Evolutionary conservation across 2,113 vertebrate species (phyloP).

Genomic region (Myotis lucifugus): DNA sequence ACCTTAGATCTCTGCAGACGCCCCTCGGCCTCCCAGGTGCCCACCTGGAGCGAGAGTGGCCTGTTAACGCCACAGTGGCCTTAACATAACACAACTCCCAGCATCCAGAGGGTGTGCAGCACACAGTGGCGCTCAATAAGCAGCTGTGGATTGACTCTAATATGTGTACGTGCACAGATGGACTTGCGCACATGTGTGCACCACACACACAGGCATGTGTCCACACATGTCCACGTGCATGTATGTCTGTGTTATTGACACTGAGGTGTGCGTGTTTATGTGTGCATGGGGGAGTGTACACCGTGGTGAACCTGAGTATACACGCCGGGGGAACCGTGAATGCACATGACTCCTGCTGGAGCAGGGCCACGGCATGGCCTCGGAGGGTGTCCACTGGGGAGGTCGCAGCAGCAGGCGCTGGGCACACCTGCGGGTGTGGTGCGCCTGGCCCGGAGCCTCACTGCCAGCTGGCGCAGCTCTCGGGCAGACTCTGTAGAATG

Average conservation of each 20-base stretch:
- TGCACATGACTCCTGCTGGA: not conserved
- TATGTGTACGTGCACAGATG: too few species aligned
- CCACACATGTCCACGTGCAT: fast-evolving
- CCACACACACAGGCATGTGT: too few species aligned
- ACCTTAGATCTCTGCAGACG: not conserved
- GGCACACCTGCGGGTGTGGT: fast-evolving
- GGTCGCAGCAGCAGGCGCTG: not conserved
- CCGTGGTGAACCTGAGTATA: not conserved
- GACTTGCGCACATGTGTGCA: fast-evolving
- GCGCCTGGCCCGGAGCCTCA: conserved; percentile 5
- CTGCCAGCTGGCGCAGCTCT: conserved; percentile 84
- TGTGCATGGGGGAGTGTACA: not conserved
- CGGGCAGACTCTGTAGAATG: conserved; percentile 89
- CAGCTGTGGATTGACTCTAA: not conserved
- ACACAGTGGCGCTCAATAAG: not conserved
- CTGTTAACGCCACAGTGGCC: not conserved
- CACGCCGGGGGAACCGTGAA: fast-evolving
- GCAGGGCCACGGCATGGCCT: not conserved
- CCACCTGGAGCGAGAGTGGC: not conserved
- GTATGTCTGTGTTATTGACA: fast-evolving
- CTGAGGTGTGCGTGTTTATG: fast-evolving
- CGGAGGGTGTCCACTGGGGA: not conserved
- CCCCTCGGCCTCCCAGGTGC: not conserved
- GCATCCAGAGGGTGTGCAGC: too few species aligned
- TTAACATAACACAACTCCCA: not conserved